These are phyloP conservation scores for Phania funesta DNA, from an alignment of 2,888 invertebrate genomes.

Conservation along the genomic window DNA sequence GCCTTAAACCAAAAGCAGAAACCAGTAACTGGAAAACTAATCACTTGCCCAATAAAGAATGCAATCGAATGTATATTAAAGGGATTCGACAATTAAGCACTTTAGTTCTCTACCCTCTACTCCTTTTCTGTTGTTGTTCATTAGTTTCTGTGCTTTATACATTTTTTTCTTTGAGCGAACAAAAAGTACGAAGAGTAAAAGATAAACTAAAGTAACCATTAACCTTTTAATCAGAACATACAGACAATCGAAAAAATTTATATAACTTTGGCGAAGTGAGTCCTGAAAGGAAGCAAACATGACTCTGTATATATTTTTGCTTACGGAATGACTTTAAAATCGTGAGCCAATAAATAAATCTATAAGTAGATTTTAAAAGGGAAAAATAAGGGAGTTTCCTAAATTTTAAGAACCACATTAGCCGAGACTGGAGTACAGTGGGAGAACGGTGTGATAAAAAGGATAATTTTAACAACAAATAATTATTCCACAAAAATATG, in stretches of 20 bases:
- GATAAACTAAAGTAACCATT: slow-evolving; percentile 38
- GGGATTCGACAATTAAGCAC: slow-evolving; percentile 58
- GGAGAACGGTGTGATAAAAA: no score
- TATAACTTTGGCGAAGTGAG: no score
- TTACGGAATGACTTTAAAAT: slow-evolving; percentile 61
- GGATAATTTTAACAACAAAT: no score
- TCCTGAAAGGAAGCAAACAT: slow-evolving; percentile 48
- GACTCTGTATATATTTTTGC: slow-evolving; percentile 47
- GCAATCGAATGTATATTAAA: slow-evolving; percentile 43
- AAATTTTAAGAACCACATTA: no score
- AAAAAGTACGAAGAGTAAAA: no score
- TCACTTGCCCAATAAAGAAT: slow-evolving; percentile 39
- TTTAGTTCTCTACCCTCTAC: slow-evolving; percentile 10
- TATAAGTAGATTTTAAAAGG: slow-evolving; percentile 1
- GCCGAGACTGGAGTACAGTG: no score
- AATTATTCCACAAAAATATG: no score
- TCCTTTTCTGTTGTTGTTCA: not conserved
- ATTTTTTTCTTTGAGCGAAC: not conserved
- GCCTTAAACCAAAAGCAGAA: not conserved
- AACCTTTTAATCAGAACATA: slow-evolving; percentile 30
- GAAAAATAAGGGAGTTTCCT: no score
- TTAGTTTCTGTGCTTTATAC: not conserved
- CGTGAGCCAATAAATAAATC: slow-evolving; percentile 61
- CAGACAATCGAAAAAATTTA: no score
- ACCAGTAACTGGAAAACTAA: not conserved